phyloP scores from a whole-genome alignment of 1,140 invertebrate species.

The Melipona quadrifasciata region DNA sequence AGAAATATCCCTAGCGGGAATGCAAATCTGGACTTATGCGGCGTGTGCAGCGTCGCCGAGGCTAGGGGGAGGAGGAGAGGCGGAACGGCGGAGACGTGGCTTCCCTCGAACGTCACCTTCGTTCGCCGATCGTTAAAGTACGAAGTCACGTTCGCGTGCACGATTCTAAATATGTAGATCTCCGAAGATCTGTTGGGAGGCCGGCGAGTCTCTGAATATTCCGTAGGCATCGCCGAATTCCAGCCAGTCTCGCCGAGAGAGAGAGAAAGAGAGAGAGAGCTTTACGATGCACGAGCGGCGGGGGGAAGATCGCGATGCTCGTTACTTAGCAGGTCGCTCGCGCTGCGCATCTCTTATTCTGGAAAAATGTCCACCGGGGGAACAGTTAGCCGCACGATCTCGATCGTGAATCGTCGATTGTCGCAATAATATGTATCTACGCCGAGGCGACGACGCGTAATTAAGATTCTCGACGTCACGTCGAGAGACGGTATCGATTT shows the following conservation, averaged over 20 bases:
- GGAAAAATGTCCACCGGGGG: conserved; percentile 11
- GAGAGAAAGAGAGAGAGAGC: not conserved
- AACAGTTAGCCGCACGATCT: conserved; percentile 38
- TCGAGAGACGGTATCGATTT: not conserved
- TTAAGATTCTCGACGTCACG: not conserved
- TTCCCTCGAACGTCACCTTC: conserved; percentile 51
- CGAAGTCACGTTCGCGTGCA: conserved; percentile 47
- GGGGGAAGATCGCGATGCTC: conserved; percentile 19
- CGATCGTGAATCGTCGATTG: not conserved
- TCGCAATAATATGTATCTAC: not conserved
- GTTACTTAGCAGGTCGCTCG: conserved; percentile 38
- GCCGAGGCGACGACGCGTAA: not conserved
- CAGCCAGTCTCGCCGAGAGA: not conserved
- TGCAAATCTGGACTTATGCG: conserved; percentile 64
- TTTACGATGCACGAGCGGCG: conserved; percentile 44
- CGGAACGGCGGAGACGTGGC: not conserved
- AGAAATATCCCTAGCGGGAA: conserved; percentile 66
- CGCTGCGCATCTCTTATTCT: conserved; percentile 38
- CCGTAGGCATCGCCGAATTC: conserved; percentile 49
- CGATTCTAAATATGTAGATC: conserved; percentile 53
- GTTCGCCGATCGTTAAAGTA: conserved; percentile 52
- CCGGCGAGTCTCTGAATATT: conserved; percentile 42
- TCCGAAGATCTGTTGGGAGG: conserved; percentile 33
- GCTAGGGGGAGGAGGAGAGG: not conserved
- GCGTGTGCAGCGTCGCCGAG: conserved; percentile 31